Evolutionary conservation across 2,113 vertebrate genomes (phyloP), one percentile per base, ranked within the genome.

Genomic region (Eidolon helvum): DNA sequence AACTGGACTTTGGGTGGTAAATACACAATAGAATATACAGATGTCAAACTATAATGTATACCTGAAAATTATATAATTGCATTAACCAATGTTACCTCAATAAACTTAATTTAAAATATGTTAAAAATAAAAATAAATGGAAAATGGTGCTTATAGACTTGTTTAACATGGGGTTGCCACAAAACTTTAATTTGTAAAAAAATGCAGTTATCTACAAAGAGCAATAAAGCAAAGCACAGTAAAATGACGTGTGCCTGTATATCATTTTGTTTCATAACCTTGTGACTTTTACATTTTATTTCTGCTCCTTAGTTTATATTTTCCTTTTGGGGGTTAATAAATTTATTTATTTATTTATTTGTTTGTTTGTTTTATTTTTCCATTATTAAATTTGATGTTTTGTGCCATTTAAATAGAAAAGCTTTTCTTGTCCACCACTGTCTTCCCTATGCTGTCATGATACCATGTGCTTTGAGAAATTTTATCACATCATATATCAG

Each of bases 401-500:
- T 38, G 8, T 12, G 5, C 21, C 21, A 50, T 35, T 61, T 53
- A 87, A 78, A 40, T 7, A 21, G 55, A 82, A 59, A 92, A 4
- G 26, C 4, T 78, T 9, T 53, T 65, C n/a, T 59, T 65, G 11
- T 24, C 30, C 1, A 55, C 28, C 2, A 79, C 10, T 38, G 8
- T 5, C 3, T 87, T 48, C 2, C n/a, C 12, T 79, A 4, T 24
- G 10, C n/a, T 35, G 19, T 5, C 26, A 24, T 57, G 19, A 45
- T 9, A 48, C 3, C 16, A 11, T 2, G 0, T 2, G 7, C 5
- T 48, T 30, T 11, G 4, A 7, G 15, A 86, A n/a, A 26, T 3
- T 43, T 45, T 61, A 74, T 63, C 35, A 33, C 4, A 14, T 69
- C 45, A 40, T 18, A 45, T 45, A 85, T 35, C 50, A 50, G 12